Base-by-base conservation (phyloP, 2,888 invertebrate genomes). In the Ypsolopha sequella region DNA sequence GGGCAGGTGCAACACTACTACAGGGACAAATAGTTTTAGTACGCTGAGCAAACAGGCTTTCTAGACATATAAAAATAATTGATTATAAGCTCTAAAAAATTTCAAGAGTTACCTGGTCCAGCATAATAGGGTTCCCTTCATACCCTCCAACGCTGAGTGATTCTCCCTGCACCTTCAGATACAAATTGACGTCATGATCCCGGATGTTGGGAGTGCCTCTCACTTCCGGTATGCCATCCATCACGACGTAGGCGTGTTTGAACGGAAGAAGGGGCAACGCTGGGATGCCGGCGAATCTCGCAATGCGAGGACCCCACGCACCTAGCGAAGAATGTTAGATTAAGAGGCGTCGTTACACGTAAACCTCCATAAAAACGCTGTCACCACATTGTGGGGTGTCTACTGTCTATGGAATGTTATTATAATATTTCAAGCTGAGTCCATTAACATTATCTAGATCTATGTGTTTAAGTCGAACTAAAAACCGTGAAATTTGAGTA, bases 211-310 rank as follows among this genome's bases (percentile, higher is more conserved):
- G 96, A 54, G 92, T 75, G 46, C 91, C 91, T 52, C 91, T 86
- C 0, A 93, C 88, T 57, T 92, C 94, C 0, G 92, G 90, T 10
- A 96, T 92, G 0, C 89, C 87, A 55, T 96, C 95, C 1, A 93
- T 93, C 0, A 96, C 90, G 6, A 97, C 91, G 65, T 96, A 97
- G 0, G 96, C 92, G 69, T 97, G 97, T 65, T 95, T 95, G 89
- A 96, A 94, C 0, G 95, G 92, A 9, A 93, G 80, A 36, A 96
- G 61, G 0, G 97, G 97, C 10, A 97, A 88, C 0, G 91, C 70
- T 3, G 86, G 89, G 0, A 89, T 67, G 1, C 92, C 92, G 0
- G 91, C 91, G 79, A 90, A 89, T 56, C 89, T 81, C 0, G 92
- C 91, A 10, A 97, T 80, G 52, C 92, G 89, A 6, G 92, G 90